Conservation (phyloP, 2,888 invertebrate genomes). For the Apotomis betuletana region DNA sequence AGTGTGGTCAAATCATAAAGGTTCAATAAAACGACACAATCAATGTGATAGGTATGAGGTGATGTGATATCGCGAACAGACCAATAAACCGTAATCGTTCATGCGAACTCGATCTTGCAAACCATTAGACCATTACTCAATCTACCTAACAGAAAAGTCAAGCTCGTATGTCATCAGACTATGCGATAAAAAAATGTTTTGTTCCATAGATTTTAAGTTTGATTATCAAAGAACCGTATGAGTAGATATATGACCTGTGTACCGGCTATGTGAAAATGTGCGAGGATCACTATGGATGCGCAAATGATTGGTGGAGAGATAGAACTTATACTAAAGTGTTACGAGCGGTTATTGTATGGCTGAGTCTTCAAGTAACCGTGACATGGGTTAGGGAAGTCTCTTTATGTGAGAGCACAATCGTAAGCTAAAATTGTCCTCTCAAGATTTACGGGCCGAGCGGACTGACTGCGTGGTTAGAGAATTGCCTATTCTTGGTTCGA, state of each 20-base stretch:
- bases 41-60: not conserved
- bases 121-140: constrained; percentile 10
- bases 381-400: not conserved
- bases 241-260: not conserved
- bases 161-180: not conserved
- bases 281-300: not conserved
- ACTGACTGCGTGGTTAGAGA: not conserved
- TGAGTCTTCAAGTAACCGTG: not conserved
- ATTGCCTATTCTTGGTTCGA: not conserved
- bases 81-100: constrained; percentile 10
- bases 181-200: not conserved
- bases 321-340: not conserved
- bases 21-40: constrained; percentile 15
- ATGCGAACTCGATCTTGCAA: constrained; percentile 2
- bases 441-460: not conserved
- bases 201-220: not conserved
- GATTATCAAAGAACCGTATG: not conserved
- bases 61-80: constrained; percentile 10
- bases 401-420: not conserved
- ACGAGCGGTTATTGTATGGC: not conserved
- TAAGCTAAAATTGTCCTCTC: not conserved
- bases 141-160: not conserved
- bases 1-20: constrained; percentile 2
- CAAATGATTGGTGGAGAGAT: not conserved
- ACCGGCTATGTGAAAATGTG: not conserved